Conservation (phyloP, 2,888 invertebrate species). For the Protula sp. region DNA sequence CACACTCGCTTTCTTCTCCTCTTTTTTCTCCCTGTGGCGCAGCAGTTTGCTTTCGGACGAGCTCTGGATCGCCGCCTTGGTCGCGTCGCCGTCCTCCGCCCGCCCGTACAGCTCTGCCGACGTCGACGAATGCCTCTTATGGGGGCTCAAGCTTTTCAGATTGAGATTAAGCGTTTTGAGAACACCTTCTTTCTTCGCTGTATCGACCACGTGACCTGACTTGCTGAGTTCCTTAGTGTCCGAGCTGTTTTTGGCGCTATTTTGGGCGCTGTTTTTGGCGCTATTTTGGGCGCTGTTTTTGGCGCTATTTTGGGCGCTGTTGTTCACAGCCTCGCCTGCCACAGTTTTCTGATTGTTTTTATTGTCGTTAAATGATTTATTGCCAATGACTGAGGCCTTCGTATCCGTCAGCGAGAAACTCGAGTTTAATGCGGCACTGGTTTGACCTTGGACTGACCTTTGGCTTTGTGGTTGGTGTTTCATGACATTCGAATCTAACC, state of each 20-base stretch:
- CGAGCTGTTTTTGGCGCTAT: neutral
- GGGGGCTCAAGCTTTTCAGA: neutral
- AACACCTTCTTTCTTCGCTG: neutral
- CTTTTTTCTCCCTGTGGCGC: too few species aligned
- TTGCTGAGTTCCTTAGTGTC: neutral
- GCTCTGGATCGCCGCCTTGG: neutral
- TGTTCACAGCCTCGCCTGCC: neutral
- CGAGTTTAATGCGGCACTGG: neutral
- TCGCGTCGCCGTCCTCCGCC: neutral
- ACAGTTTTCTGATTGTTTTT: neutral
- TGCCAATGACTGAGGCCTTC: neutral
- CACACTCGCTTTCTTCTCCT: too few species aligned
- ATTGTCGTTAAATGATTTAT: neutral
- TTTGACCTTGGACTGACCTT: neutral
- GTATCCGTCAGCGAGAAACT: too few species aligned
- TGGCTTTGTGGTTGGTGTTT: conserved; percentile 17
- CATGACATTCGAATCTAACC: conserved; percentile 13
- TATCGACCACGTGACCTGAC: neutral
- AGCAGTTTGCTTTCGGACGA: neutral
- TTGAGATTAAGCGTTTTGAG: neutral
- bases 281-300: neutral
- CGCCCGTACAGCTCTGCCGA: neutral
- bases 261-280: neutral
- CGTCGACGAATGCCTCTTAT: neutral
- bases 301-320: neutral